Base-by-base conservation (phyloP, 2,113 vertebrate species). In the Asarcornis scutulata region DNA sequence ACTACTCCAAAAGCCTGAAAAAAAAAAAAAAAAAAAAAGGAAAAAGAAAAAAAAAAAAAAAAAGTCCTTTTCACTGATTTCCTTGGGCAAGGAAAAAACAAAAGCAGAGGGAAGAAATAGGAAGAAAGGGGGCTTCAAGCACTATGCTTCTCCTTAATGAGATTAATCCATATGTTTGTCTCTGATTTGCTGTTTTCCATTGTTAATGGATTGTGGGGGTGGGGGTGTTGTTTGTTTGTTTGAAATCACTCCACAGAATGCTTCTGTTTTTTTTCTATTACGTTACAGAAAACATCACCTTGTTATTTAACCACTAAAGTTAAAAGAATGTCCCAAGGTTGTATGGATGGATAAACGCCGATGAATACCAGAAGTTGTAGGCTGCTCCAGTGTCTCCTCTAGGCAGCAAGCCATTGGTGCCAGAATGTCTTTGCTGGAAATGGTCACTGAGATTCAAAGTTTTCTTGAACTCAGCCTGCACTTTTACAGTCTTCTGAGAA, bases 91-190 rank as follows among this genome's bases (percentile, higher is more conserved):
- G 15, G 7, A 46, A 36, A 75, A 83, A 83, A 83, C 2, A 73
- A 21, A 84, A 72, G 8, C n/a, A 69, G 31, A 85, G 16, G 48
- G 60, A 83, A 82, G 36, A 94, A 67, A 82, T 20, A 7, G 40
- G 42, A 94, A 77, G 29, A 76, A 68, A 78, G 6, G 4, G 31
- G 6, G 4, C 34, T 93, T 88, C 27, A 56, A 92, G 60, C 5
- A 64, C 18, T 76, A 69, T 76, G 9, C 12, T 60, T 76, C 63
- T 91, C 53, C 50, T 95, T 95, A 74, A 83, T 72, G 84, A 93
- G 73, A 95, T 71, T 74, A 88, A 93, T 96, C 25, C 32, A 34
- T 78, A 62, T 72, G 27, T 62, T 92, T 94, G 5, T 55, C 88
- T 94, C 53, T 82, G n/a, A 50, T 90, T 72, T 89, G 22, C 7